Evolutionary conservation across 2,888 invertebrate species (phyloP).

Genomic region (Labia minor): DNA sequence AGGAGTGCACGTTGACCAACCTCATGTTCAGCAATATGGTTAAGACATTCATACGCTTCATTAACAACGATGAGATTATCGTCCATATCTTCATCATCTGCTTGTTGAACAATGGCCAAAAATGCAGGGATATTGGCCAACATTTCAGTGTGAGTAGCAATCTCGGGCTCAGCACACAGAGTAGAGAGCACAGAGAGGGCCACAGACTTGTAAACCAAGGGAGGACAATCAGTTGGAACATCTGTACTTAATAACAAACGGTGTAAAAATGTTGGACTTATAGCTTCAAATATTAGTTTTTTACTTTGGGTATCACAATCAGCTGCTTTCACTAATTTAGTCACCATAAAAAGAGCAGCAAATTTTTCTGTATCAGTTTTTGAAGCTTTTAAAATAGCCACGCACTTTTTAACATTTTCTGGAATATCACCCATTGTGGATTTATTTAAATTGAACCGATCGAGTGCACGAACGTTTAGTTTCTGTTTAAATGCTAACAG

Average conservation of each 20-base stretch:
- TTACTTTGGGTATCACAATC: slow-evolving; percentile 62
- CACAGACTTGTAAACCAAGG: slow-evolving; percentile 81
- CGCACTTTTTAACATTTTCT: slow-evolving; percentile 75
- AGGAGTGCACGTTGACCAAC: slow-evolving; percentile 70
- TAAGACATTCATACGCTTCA: slow-evolving; percentile 73
- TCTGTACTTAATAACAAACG: slow-evolving; percentile 63
- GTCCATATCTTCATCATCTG: slow-evolving; percentile 74
- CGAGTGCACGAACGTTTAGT: not conserved
- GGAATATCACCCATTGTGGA: slow-evolving; percentile 42
- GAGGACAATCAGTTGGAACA: slow-evolving; percentile 78
- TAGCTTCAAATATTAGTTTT: slow-evolving; percentile 74
- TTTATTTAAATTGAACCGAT: not conserved
- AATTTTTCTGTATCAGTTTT: slow-evolving; percentile 83
- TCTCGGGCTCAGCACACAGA: slow-evolving; percentile 69
- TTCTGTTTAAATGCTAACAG: slow-evolving; percentile 3
- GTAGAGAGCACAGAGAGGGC: slow-evolving; percentile 78
- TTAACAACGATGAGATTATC: slow-evolving; percentile 77
- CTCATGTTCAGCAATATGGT: slow-evolving; percentile 65
- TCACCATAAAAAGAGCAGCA: slow-evolving; percentile 83
- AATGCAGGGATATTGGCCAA: slow-evolving; percentile 71
- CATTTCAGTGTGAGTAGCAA: slow-evolving; percentile 74
- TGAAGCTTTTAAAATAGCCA: slow-evolving; percentile 64
- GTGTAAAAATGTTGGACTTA: slow-evolving; percentile 76
- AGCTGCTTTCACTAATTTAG: slow-evolving; percentile 74
- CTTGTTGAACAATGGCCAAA: slow-evolving; percentile 70